phyloP scores from a whole-genome alignment of 2,888 invertebrate genomes.

The Andrena trimmerana region DNA sequence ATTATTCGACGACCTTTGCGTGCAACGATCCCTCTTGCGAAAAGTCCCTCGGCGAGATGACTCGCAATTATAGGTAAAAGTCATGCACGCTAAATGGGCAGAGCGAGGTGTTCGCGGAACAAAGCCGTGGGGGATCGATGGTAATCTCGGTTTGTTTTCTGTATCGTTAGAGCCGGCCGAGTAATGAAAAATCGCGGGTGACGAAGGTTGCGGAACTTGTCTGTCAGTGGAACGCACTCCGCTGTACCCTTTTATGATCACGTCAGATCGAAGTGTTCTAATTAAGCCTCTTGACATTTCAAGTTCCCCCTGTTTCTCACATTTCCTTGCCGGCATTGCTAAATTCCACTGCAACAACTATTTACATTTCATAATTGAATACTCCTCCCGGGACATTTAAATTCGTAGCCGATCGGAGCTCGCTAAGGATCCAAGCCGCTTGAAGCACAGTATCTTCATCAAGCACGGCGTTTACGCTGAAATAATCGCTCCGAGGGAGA shows the following conservation, averaged over 20 bases:
- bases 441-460: too few relatives aligned
- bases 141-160: constrained; percentile 41
- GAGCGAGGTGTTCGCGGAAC: constrained; percentile 30
- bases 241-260: not conserved
- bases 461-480: too few relatives aligned
- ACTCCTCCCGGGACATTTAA: too few relatives aligned
- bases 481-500: too few relatives aligned
- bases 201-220: not conserved
- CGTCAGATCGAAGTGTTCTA: not conserved
- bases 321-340: too few relatives aligned
- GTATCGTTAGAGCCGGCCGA: not conserved
- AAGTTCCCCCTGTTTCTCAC: too few relatives aligned
- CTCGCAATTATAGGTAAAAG: constrained; percentile 71
- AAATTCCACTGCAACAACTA: too few relatives aligned
- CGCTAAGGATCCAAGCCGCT: too few relatives aligned
- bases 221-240: not conserved
- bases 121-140: constrained; percentile 40
- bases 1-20: constrained; percentile 68
- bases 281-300: too few relatives aligned
- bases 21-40: constrained; percentile 64
- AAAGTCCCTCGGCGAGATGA: constrained; percentile 66
- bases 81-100: constrained; percentile 50
- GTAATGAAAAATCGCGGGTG: not conserved
- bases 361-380: too few relatives aligned
- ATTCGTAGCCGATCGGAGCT: too few relatives aligned